Percentiles rank a stretch among this genome's conserved stretches.
Evolutionary conservation across 2,888 invertebrate species (phyloP).

Genomic region (Pocota personata): DNA sequence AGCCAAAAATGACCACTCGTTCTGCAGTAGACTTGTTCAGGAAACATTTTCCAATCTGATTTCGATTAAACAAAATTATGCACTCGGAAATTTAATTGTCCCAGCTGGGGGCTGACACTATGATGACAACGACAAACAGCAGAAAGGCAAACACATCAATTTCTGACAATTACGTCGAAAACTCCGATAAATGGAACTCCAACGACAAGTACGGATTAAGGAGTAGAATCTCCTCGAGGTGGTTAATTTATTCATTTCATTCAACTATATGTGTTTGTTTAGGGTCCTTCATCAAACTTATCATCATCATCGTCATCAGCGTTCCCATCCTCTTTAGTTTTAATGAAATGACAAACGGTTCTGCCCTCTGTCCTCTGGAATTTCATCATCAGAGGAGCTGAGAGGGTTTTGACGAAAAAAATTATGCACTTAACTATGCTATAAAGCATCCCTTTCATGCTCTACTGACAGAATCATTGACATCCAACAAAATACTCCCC

Average conservation of each 20-base stretch:
- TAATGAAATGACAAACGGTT: conserved; percentile 30
- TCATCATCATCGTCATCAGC: conserved; percentile 10
- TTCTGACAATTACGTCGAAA: conserved; percentile 59
- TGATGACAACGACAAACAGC: conserved; percentile 7
- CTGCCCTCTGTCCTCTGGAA: background rate
- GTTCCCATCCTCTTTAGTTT: conserved; percentile 4
- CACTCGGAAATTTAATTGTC: conserved; percentile 70
- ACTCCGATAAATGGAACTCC: conserved; percentile 59
- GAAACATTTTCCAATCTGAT: conserved; percentile 46
- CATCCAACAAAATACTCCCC: conserved; percentile 34
- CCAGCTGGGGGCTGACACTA: conserved; percentile 1
- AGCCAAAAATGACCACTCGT: conserved; percentile 11
- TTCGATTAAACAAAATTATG: conserved; percentile 70
- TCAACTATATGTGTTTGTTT: conserved; percentile 10
- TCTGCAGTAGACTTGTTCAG: background rate
- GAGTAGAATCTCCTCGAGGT: conserved; percentile 2
- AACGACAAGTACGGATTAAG: conserved; percentile 2
- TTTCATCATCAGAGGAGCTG: conserved; percentile 25
- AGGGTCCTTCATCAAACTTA: conserved; percentile 59
- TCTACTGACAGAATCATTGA: conserved; percentile 51
- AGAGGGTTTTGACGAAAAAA: background rate
- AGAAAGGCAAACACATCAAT: conserved; percentile 70
- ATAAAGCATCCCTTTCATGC: conserved; percentile 58
- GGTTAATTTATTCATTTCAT: conserved; percentile 63
- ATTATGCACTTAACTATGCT: conserved; percentile 32